Percentiles rank a stretch among this genome's conserved stretches.
phyloP scores from a whole-genome alignment of 2,113 vertebrate genomes.

The Corynorhinus townsendii region DNA sequence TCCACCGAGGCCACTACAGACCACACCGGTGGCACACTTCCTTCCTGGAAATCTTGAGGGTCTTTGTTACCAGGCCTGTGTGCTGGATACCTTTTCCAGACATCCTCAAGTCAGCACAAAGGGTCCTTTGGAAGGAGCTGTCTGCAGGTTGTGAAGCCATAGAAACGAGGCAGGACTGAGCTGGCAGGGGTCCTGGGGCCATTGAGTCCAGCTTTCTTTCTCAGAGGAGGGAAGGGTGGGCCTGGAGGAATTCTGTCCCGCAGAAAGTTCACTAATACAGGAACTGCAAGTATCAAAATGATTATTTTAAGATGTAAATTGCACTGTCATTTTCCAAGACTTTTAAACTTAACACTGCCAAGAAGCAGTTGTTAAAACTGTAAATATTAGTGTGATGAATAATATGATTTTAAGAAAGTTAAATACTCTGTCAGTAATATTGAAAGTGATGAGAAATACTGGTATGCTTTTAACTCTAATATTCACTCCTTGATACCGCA shows the following conservation, averaged over 20 bases:
- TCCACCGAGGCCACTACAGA: not conserved
- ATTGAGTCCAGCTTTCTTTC: not conserved
- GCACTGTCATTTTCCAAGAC: not conserved
- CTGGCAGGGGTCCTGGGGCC: not conserved
- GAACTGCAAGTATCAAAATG: not conserved
- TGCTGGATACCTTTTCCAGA: not conserved
- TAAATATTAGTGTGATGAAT: not conserved
- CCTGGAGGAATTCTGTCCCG: not conserved
- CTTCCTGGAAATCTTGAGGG: not conserved
- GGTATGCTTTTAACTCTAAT: not conserved
- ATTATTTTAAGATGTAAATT: not conserved
- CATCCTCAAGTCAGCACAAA: not conserved
- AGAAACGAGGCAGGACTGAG: not conserved
- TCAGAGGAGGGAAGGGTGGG: not conserved
- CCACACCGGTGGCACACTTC: not conserved
- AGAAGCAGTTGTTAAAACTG: not conserved
- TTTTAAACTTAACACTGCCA: not conserved
- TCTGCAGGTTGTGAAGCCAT: not conserved
- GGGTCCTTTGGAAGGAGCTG: not conserved
- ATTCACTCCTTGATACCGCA: not conserved
- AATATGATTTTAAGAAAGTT: not conserved
- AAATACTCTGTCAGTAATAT: not conserved
- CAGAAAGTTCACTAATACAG: not conserved
- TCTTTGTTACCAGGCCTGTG: accelerated
- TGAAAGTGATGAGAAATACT: not conserved